Evolutionary conservation across 2,797 vertebrate species (phyloP), one percentile per base, ranked within the genome.

Genomic region (Melopsittacus undulatus): DNA sequence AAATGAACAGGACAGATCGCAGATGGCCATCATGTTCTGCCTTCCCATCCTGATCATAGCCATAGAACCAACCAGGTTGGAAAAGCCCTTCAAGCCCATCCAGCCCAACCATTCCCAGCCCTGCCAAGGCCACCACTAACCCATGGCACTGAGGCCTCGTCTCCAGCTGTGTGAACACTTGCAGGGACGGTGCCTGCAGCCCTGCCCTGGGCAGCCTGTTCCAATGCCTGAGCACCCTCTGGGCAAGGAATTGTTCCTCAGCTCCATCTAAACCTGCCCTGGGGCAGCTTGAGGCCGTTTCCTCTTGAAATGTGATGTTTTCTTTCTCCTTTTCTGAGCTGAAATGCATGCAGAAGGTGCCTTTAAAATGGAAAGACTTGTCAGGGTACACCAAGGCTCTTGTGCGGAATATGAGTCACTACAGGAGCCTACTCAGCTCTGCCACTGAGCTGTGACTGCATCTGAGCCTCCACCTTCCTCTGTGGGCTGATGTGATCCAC

Each of bases 51-150:
- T 69, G 18, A 57, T 57, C 56, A 11, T 24, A 57, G n/a, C 2
- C 56, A 34, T 6, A 17, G n/a, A 24, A 34, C 7, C n/a, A 36
- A 17, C 10, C 10, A 0, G n/a, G 9, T 5, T 36, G 56, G 56
- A 11, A 34, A 57, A 34, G n/a, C 0, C n/a, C 22, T 57, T 36
- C 0, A 3, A 57, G 7, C 56, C 24, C n/a, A 24, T 5, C 2
- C n/a, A 24, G 14, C 6, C 56, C 56, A 57, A 24, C 56, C 7
- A 0, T 5, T 34, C 22, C n/a, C n/a, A 57, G 14, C 56, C 34
- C n/a, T 57, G 56, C 10, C 56, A 57, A 57, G n/a, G n/a, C 56
- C 56, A 57, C 56, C 56, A 24, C 56, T 23, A 10, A 34, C 54
- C 54, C 54, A 56, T 23, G 54, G 32, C 54, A 56, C 54, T n/a